Evolutionary conservation across 2,888 invertebrate species (phyloP).

Genomic region (Adineta ricciae): DNA sequence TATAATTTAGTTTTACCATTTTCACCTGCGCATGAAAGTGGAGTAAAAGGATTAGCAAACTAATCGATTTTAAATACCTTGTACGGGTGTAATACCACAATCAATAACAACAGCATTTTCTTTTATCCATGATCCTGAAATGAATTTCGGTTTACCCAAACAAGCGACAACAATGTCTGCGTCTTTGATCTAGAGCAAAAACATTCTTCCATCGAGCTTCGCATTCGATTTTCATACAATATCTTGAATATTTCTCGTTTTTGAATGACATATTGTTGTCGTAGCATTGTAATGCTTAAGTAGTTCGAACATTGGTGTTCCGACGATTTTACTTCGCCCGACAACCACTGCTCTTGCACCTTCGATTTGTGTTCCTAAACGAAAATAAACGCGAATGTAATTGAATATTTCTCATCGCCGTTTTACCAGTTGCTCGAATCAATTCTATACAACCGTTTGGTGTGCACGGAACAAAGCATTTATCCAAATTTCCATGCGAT

Average conservation of each 20-base stretch:
- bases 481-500: conserved; percentile 70
- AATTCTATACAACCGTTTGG: conserved; percentile 87
- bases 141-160: conserved; percentile 76
- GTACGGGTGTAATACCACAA: conserved; percentile 86
- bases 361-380: conserved; percentile 59
- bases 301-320: conserved; percentile 82
- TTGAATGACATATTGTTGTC: conserved; percentile 90
- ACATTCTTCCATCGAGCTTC: not conserved
- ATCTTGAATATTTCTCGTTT: conserved; percentile 64
- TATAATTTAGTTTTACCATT: conserved; percentile 14
- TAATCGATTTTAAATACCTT: conserved; percentile 51
- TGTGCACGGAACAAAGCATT: conserved; percentile 85
- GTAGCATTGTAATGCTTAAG: conserved; percentile 93
- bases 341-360: conserved; percentile 82
- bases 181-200: conserved; percentile 42
- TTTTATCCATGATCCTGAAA: conserved; percentile 89
- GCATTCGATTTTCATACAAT: conserved; percentile 36
- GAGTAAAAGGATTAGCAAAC: not conserved
- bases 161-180: conserved; percentile 95
- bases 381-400: not conserved
- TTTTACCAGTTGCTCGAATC: conserved; percentile 60
- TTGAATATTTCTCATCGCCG: not conserved
- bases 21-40: not conserved
- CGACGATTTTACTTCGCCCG: conserved; percentile 93
- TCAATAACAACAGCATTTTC: conserved; percentile 95